These are phyloP conservation scores for Rhagonycha fulva DNA, from an alignment of 2,888 invertebrate species.

Conservation along the genomic window DNA sequence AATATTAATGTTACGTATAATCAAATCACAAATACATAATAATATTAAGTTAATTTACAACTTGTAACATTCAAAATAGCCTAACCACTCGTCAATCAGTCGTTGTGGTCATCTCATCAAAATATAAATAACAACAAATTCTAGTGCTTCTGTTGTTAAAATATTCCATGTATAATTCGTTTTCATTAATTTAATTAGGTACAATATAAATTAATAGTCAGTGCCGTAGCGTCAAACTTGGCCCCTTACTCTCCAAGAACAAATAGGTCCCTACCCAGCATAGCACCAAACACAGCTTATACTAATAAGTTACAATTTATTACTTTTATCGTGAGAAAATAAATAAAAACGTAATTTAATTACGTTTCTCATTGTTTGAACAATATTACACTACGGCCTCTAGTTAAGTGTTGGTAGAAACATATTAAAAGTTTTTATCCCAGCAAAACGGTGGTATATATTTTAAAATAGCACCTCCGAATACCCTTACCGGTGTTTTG, in stretches of 20 bases:
- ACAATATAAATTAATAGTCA: neutral
- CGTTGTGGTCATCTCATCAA: neutral
- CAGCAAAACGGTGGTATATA: slow-evolving; percentile 63
- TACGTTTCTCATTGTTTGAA: neutral
- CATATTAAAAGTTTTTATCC: neutral
- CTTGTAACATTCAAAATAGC: neutral
- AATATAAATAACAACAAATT: neutral
- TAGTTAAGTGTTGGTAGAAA: neutral
- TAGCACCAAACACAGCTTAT: neutral
- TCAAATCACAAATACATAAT: neutral
- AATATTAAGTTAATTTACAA: neutral
- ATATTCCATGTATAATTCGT: neutral
- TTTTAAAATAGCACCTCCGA: slow-evolving; percentile 68
- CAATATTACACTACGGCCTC: neutral
- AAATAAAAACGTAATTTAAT: neutral
- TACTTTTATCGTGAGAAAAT: neutral
- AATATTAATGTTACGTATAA: no score
- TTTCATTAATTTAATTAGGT: neutral
- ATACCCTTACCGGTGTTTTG: slow-evolving; percentile 67
- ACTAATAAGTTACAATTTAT: neutral
- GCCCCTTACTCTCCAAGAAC: neutral
- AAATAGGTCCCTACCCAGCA: neutral
- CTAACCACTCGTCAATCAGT: neutral
- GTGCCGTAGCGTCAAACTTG: neutral
- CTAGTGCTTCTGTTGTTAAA: neutral